Percentiles rank a stretch among this genome's conserved stretches.
phyloP scores from a whole-genome alignment of 2,113 vertebrate species.

The Blennius ocellaris region DNA sequence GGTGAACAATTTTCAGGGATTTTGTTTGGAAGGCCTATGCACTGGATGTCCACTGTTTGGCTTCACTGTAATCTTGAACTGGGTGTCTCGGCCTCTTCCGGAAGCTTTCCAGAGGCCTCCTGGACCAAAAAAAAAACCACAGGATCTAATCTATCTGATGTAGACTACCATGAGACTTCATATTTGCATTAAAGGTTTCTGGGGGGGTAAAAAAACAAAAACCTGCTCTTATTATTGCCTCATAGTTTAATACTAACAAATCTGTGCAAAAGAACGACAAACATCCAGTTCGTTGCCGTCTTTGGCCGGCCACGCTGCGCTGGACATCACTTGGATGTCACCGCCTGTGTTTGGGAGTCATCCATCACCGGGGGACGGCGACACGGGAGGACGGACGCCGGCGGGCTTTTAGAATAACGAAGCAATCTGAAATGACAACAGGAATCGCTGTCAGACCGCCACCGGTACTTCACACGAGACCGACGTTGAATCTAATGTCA shows the following conservation, averaged over 20 bases:
- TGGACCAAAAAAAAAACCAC: no score
- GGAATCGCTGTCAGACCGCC: constrained; percentile 1
- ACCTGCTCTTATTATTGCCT: no score
- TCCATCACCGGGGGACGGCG: neutral
- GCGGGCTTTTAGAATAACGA: neutral
- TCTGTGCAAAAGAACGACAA: neutral
- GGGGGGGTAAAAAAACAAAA: no score
- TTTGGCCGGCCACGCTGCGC: neutral
- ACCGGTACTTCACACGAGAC: neutral
- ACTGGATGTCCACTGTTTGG: no score
- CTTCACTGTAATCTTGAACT: no score
- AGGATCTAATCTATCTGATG: no score
- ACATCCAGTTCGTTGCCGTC: neutral
- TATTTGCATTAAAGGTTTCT: no score
- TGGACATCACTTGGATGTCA: neutral
- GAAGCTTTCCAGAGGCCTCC: no score
- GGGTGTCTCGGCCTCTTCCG: no score
- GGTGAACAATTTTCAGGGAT: no score
- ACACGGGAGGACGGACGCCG: neutral
- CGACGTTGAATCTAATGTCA: neutral
- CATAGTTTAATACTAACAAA: neutral
- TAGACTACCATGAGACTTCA: no score
- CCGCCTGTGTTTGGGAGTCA: neutral
- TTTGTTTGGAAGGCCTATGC: no score
- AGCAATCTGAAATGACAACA: neutral